These are phyloP conservation scores for Borostomias antarcticus DNA, from an alignment of 2,797 vertebrate species.

Conservation along the genomic window DNA sequence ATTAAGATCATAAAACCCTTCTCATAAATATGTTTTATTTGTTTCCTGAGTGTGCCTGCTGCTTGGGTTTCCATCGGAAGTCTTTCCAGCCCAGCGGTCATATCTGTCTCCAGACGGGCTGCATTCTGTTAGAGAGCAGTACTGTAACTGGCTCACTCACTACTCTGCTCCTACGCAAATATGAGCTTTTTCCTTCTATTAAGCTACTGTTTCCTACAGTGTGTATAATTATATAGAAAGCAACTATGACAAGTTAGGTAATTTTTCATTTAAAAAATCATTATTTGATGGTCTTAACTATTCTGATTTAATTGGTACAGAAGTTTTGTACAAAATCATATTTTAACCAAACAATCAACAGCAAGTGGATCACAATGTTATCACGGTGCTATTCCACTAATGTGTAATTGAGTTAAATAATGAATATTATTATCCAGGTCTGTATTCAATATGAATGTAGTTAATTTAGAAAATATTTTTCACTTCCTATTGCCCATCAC, in stretches of 20 bases:
- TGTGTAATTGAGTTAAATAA: too few relatives aligned
- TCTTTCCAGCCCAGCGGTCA: slow-evolving; percentile 70
- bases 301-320: too few relatives aligned
- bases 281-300: too few relatives aligned
- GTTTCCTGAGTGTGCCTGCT: slow-evolving; percentile 74
- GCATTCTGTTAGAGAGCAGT: slow-evolving; percentile 58
- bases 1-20: slow-evolving; percentile 68
- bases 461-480: too few relatives aligned
- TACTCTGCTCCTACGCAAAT: slow-evolving; percentile 44
- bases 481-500: too few relatives aligned
- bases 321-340: too few relatives aligned
- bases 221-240: not conserved
- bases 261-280: not conserved
- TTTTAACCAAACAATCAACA: too few relatives aligned
- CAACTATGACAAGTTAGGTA: not conserved
- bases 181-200: slow-evolving; percentile 11
- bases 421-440: too few relatives aligned
- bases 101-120: slow-evolving; percentile 65
- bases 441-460: too few relatives aligned
- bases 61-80: slow-evolving; percentile 75
- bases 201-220: not conserved
- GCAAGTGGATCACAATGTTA: too few relatives aligned
- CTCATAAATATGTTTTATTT: slow-evolving; percentile 80
- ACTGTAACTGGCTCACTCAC: slow-evolving; percentile 49
- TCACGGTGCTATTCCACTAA: too few relatives aligned